These are phyloP conservation scores for Troides helena DNA, from an alignment of 2,888 invertebrate species.

Conservation along the genomic window DNA sequence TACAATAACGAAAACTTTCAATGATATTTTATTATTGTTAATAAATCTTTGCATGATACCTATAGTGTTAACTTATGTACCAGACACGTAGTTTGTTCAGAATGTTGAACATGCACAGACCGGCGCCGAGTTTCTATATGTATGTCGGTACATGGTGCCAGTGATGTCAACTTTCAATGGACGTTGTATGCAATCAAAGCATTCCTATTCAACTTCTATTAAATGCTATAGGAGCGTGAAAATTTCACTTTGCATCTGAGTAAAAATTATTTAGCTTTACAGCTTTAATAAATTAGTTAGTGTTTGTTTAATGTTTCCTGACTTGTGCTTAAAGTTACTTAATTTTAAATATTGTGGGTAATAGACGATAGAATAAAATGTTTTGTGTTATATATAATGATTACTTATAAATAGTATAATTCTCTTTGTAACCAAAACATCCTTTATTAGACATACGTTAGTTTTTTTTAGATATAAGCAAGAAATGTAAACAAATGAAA, in stretches of 20 bases:
- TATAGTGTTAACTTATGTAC: constrained; percentile 1
- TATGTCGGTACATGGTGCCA: constrained; percentile 5
- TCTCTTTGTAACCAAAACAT: no score
- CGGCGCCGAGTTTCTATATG: constrained; percentile 19
- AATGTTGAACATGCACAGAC: constrained; percentile 14
- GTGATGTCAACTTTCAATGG: constrained; percentile 13
- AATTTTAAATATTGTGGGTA: no score
- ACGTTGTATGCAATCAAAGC: constrained; percentile 1
- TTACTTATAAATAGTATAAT: no score
- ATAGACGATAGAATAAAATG: no score
- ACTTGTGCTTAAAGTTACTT: no score
- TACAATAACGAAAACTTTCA: not conserved
- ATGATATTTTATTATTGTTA: not conserved
- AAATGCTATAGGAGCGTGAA: not conserved
- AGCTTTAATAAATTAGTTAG: not conserved
- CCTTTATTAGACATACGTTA: no score
- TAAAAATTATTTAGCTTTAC: not conserved
- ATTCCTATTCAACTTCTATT: not conserved
- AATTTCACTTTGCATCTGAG: not conserved
- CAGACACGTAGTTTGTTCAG: constrained; percentile 11
- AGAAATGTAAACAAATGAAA: no score
- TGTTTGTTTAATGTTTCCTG: not conserved
- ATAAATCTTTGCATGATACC: not conserved
- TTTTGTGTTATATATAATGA: no score
- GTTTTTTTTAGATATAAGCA: no score